Percentiles rank a stretch among this genome's conserved stretches.
phyloP scores from a whole-genome alignment of 2,113 vertebrate genomes.

The Stegostoma tigrinum region DNA sequence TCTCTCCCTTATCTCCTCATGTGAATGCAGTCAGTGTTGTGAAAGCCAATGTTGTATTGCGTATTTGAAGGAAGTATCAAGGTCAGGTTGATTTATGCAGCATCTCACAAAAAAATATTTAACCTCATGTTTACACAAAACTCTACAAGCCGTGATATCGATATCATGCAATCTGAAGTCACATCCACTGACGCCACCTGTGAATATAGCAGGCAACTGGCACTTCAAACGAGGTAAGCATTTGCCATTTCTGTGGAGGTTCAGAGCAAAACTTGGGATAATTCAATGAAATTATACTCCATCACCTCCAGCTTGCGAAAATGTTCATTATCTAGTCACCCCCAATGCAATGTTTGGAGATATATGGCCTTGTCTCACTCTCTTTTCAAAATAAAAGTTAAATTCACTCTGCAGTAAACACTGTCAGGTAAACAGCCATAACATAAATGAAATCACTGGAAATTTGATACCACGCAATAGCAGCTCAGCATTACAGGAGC shows the following conservation, averaged over 20 bases:
- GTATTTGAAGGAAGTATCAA: not conserved
- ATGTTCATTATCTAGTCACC: not conserved
- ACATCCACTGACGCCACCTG: not conserved
- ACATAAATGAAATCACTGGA: not conserved
- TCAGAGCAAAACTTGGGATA: not conserved
- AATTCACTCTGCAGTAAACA: not conserved
- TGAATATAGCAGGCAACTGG: not conserved
- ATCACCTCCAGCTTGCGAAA: not conserved
- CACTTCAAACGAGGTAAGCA: not conserved
- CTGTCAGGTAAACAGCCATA: not conserved
- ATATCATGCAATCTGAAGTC: not conserved
- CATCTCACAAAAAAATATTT: conserved; percentile 15
- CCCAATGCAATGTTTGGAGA: not conserved
- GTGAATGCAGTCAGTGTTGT: not conserved
- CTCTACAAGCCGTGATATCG: not conserved
- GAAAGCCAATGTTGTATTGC: not conserved
- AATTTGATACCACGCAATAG: not conserved
- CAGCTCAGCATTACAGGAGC: not conserved
- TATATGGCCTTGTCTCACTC: not conserved
- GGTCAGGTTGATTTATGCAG: not conserved
- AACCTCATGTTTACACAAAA: conserved; percentile 11
- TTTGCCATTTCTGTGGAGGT: not conserved
- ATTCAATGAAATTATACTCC: not conserved
- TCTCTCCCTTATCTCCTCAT: not conserved
- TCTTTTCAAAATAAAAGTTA: not conserved